A percentile compares a stretch with the other conserved stretches of the same genome.
phyloP scores from a whole-genome alignment of 2,113 vertebrate species.

The Plotosus lineatus region DNA sequence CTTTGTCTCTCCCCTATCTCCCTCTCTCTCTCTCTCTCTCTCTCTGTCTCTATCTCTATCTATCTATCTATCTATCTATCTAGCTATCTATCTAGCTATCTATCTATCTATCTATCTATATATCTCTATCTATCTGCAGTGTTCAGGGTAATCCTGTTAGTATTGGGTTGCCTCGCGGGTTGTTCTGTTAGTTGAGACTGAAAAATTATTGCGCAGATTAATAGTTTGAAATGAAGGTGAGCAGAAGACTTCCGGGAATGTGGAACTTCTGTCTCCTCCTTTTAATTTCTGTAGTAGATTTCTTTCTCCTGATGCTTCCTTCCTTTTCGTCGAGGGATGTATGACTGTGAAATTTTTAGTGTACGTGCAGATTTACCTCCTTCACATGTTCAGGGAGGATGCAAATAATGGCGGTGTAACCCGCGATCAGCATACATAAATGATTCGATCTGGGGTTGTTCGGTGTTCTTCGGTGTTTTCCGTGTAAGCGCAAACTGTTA shows the following conservation, averaged over 20 bases:
- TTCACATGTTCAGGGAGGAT: neutral
- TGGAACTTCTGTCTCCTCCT: neutral
- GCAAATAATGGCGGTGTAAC: neutral
- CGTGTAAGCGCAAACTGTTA: no score
- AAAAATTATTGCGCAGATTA: neutral
- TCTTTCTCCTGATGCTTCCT: neutral
- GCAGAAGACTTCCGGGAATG: neutral
- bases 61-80: no score
- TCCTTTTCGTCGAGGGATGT: neutral
- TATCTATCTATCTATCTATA: no score
- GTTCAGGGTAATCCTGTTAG: slow-evolving; percentile 66
- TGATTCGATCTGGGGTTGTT: neutral
- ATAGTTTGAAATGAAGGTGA: neutral
- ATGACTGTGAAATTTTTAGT: neutral
- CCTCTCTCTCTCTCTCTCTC: slow-evolving; percentile 34
- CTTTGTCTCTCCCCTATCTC: no score
- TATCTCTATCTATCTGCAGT: slow-evolving; percentile 53
- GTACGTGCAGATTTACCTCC: neutral
- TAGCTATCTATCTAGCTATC: no score
- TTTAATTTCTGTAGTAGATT: neutral
- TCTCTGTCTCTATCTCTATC: slow-evolving; percentile 60
- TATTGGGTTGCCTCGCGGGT: slow-evolving; percentile 31
- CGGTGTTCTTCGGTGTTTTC: no score
- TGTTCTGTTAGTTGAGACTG: slow-evolving; percentile 24
- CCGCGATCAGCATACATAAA: neutral